These are phyloP conservation scores for Thinocorus orbignyianus DNA, from an alignment of 2,113 vertebrate genomes.

Conservation along the genomic window DNA sequence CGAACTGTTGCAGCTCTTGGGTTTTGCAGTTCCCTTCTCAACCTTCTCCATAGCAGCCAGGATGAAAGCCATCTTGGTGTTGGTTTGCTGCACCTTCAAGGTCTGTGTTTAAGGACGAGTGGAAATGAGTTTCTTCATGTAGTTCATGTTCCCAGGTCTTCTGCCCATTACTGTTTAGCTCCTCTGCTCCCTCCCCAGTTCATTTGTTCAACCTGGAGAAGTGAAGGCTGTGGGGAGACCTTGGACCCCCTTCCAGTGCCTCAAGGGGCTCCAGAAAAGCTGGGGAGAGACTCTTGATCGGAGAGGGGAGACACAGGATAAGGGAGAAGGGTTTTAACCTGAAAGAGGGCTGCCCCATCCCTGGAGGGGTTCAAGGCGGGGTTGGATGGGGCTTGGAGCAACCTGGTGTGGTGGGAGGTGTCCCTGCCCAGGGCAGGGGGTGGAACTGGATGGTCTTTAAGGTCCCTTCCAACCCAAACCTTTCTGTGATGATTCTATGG, in stretches of 20 bases:
- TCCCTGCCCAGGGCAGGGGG: neutral
- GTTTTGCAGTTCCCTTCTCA: neutral
- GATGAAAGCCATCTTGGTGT: neutral
- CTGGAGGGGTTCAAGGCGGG: neutral
- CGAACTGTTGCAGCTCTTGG: fast-evolving
- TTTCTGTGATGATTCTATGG: neutral
- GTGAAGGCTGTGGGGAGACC: neutral
- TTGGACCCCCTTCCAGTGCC: neutral
- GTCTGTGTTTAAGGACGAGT: neutral
- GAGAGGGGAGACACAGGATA: fast-evolving
- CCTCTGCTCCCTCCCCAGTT: neutral
- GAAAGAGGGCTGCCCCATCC: neutral
- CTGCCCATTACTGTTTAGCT: neutral
- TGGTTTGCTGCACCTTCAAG: neutral
- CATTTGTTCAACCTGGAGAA: neutral
- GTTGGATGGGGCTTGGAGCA: neutral
- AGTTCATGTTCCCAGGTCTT: neutral
- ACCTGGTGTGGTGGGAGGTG: neutral
- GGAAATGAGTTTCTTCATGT: neutral
- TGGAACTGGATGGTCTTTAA: neutral
- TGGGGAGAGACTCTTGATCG: neutral
- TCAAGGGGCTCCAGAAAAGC: neutral
- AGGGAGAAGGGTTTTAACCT: neutral
- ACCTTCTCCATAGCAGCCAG: neutral
- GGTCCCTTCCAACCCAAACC: neutral